phyloP scores from a whole-genome alignment of 1,140 invertebrate species.

The Contarinia nasturtii region DNA sequence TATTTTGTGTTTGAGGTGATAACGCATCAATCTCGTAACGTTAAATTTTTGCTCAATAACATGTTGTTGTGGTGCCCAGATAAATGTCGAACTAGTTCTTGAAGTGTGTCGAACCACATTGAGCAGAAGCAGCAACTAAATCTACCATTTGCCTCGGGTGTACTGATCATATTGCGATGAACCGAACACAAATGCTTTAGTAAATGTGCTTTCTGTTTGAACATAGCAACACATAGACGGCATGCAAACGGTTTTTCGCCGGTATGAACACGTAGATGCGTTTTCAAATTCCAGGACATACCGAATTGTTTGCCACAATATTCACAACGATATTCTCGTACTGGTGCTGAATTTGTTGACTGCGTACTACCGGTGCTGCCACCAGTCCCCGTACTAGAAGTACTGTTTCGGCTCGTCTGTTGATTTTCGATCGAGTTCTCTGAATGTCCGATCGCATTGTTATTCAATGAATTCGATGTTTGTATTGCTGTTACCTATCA shows the following conservation, averaged over 20 bases:
- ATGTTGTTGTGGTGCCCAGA: slow-evolving; percentile 72
- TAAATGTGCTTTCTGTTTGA: slow-evolving; percentile 72
- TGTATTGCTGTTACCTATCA: too few relatives aligned
- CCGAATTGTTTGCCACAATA: slow-evolving; percentile 78
- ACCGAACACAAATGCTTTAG: slow-evolving; percentile 71
- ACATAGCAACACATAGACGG: slow-evolving; percentile 70
- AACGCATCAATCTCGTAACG: too few relatives aligned
- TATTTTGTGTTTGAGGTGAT: too few relatives aligned
- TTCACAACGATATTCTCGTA: slow-evolving; percentile 64
- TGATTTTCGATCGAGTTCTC: too few relatives aligned
- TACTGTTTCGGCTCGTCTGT: too few relatives aligned
- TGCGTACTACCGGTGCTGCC: slow-evolving; percentile 19
- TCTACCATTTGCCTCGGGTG: slow-evolving; percentile 44
- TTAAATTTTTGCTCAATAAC: slow-evolving; percentile 61
- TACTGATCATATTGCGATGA: slow-evolving; percentile 62
- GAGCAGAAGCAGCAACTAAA: slow-evolving; percentile 76
- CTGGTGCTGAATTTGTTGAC: slow-evolving; percentile 31
- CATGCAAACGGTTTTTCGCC: slow-evolving; percentile 76
- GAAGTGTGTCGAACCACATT: slow-evolving; percentile 59
- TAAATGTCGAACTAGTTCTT: slow-evolving; percentile 63
- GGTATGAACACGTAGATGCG: slow-evolving; percentile 64
- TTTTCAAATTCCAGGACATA: slow-evolving; percentile 78
- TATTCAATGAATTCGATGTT: too few relatives aligned
- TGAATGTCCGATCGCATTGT: too few relatives aligned
- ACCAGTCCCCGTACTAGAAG: too few relatives aligned